Evolutionary conservation across 2,888 invertebrate genomes (phyloP), one percentile per base, ranked within the genome.

Genomic region (Hipparchia sbordonii): DNA sequence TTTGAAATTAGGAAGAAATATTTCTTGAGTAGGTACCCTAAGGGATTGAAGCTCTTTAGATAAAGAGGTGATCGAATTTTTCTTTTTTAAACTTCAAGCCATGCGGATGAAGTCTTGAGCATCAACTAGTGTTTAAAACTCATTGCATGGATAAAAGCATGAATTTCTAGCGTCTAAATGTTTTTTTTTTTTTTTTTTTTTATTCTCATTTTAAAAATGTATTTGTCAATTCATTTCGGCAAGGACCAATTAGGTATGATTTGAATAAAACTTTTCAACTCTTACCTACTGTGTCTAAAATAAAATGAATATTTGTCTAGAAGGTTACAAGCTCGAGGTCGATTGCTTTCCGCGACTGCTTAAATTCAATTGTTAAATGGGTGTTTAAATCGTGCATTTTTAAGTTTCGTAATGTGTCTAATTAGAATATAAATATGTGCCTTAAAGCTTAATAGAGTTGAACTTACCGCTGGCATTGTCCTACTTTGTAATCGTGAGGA

Each of bases 391-490:
- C 71, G 69, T 77, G 75, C 59, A 67, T 63, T 56, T 73, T 74
- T 52, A 61, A 13, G 33, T 66, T 72, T 72, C 51, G 52, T 60
- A 57, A 70, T 63, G 23, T 23, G 51, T 56, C 54, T 13, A 23
- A 46, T 63, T 56, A 48, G 12, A 46, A 46, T 23, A 56, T 1
- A 13, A 9, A 13, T 51, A 23, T 63, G 23, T n/a, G 45, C 52
- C 6, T 8, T 51, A 56, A 63, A 68, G 72, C 62, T 72, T 71
- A 57, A 56, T 63, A 74, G 75, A 73, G 72, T 73, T 76, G 72
- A 72, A 72, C 73, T 82, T 82, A 83, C 77, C 79, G 77, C 74
- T 87, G 87, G 82, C 89, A 89, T 89, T 89, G 89, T 87, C 87
- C 89, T 48, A 63, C 63, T 51, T 63, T 63, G 48, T 23, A 23